Percentiles rank a stretch among this genome's conserved stretches.
Conservation (phyloP, 2,113 vertebrate species). For the Turdus rufiventris region DNA sequence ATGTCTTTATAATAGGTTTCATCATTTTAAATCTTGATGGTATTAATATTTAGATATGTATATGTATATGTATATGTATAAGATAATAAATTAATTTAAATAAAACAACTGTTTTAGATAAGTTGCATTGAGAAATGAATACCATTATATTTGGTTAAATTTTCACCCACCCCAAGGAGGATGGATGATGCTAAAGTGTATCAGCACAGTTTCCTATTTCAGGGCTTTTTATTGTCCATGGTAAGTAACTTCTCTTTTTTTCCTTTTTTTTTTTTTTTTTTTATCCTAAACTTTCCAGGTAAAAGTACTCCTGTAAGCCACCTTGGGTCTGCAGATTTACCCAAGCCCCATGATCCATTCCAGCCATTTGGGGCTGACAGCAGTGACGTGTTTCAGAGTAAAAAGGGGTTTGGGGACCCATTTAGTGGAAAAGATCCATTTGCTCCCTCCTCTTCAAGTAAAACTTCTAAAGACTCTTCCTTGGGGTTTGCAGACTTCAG, state of each 20-base stretch:
- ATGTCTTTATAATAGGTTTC: not conserved
- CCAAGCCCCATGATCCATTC: conserved; percentile 91
- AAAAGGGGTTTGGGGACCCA: conserved; percentile 90
- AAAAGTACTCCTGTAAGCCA: conserved; percentile 92
- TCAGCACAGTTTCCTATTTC: not conserved
- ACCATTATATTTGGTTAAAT: not conserved
- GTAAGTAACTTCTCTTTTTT: conserved; percentile 72
- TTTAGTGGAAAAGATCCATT: conserved; percentile 98
- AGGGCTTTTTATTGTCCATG: conserved; percentile 18
- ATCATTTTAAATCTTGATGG: not conserved
- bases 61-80: not conserved
- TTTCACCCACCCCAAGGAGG: not conserved
- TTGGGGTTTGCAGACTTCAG: conserved; percentile 89
- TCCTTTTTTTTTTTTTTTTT: not conserved
- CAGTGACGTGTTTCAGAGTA: conserved; percentile 90
- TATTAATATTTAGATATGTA: not conserved
- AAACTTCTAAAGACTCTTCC: conserved; percentile 85
- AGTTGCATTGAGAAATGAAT: not conserved
- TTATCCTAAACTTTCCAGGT: conserved; percentile 79
- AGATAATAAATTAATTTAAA: not conserved
- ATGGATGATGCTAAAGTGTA: not conserved
- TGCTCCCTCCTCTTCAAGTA: conserved; percentile 88
- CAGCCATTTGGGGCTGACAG: conserved; percentile 87
- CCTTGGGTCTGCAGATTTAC: conserved; percentile 78
- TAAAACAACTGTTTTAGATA: not conserved